phyloP scores from a whole-genome alignment of 2,888 invertebrate genomes.

The Parnassius apollo region DNA sequence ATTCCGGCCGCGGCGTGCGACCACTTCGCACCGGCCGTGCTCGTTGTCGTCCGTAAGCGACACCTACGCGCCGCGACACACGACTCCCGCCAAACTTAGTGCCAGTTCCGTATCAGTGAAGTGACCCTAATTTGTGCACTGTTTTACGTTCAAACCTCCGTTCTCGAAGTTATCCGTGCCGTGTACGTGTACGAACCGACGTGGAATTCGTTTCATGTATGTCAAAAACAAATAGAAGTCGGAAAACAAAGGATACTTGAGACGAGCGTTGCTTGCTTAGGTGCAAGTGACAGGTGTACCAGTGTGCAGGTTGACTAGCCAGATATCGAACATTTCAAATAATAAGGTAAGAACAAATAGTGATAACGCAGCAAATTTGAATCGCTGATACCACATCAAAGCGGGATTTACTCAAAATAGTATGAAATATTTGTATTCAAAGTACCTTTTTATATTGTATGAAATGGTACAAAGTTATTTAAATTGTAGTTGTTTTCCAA shows the following conservation, averaged over 20 bases:
- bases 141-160: constrained; percentile 23
- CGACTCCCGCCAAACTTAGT: constrained; percentile 47
- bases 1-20: constrained; percentile 77
- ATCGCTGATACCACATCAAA: neutral
- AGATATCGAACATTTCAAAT: constrained; percentile 29
- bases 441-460: constrained; percentile 36
- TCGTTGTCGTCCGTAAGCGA: constrained; percentile 45
- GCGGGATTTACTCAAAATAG: neutral
- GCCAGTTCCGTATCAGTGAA: constrained; percentile 39
- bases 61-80: constrained; percentile 45
- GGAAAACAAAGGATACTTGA: constrained; percentile 70
- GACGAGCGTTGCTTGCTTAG: constrained; percentile 67
- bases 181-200: constrained; percentile 37
- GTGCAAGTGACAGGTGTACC: constrained; percentile 66
- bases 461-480: constrained; percentile 22
- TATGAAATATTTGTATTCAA: neutral
- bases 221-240: constrained; percentile 69
- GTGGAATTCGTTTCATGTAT: constrained; percentile 72
- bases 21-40: constrained; percentile 53
- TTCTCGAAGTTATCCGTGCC: neutral
- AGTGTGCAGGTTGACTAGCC: constrained; percentile 25
- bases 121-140: constrained; percentile 31
- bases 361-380: neutral
- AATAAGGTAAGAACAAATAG: constrained; percentile 33
- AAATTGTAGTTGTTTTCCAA: constrained; percentile 48